Evolutionary conservation across 2,797 vertebrate genomes (phyloP).

Genomic region (Pogoniulus pusillus): DNA sequence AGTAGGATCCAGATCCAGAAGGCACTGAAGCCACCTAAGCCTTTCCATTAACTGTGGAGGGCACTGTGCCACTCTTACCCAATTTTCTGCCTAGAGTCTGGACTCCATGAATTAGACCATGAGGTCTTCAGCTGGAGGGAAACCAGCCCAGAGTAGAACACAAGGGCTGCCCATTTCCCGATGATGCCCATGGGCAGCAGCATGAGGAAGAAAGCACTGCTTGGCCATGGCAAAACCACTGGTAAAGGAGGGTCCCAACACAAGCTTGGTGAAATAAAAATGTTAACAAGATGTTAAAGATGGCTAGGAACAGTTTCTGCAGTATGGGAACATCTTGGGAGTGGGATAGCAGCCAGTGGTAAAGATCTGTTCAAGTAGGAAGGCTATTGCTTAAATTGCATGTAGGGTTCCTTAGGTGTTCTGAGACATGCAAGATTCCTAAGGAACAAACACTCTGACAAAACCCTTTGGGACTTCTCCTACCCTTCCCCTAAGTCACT

Average conservation of each 20-base stretch:
- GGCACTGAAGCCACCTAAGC: background rate
- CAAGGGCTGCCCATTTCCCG: background rate
- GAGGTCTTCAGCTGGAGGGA: fast-evolving
- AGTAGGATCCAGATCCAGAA: background rate
- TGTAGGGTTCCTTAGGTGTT: background rate
- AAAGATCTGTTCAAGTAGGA: background rate
- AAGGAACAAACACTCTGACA: background rate
- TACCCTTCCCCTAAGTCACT: background rate
- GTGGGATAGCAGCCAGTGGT: background rate
- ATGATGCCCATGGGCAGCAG: background rate
- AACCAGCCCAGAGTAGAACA: background rate
- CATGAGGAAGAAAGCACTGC: background rate
- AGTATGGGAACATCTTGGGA: background rate
- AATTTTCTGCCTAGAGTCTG: background rate
- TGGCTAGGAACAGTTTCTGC: background rate
- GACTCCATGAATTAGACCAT: background rate
- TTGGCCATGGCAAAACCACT: fast-evolving
- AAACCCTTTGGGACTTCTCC: background rate
- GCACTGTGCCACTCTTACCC: background rate
- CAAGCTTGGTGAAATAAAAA: fast-evolving
- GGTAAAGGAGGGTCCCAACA: background rate
- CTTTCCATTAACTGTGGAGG: background rate
- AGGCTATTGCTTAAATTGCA: background rate
- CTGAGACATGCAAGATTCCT: background rate
- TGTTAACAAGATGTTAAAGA: background rate